phyloP scores from a whole-genome alignment of 2,888 invertebrate genomes.

The Leucophenga montana region DNA sequence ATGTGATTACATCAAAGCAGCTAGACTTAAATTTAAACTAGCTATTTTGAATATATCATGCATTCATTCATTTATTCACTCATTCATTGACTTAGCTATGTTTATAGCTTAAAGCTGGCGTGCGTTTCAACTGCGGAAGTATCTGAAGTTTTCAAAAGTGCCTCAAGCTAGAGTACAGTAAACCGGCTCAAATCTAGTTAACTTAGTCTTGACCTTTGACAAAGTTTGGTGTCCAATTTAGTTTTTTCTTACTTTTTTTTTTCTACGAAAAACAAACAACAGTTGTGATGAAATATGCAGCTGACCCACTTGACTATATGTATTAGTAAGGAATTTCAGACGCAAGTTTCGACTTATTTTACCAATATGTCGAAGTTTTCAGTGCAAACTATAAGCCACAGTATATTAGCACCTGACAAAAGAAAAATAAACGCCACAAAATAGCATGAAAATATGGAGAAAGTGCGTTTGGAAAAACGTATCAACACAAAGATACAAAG shows the following conservation, averaged over 20 bases:
- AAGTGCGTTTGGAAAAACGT: conserved; percentile 8
- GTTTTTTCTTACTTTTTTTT: background rate
- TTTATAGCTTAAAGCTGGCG: no score
- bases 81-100: no score
- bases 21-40: no score
- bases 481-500: no score
- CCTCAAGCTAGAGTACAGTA: background rate
- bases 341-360: background rate
- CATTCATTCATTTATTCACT: no score
- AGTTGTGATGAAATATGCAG: background rate
- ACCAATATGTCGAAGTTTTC: background rate
- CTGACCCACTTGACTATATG: background rate
- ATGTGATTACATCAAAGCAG: no score
- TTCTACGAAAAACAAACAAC: background rate
- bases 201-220: conserved; percentile 7
- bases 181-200: background rate
- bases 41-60: no score
- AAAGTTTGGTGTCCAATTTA: background rate
- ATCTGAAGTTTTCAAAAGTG: no score
- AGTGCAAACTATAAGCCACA: background rate
- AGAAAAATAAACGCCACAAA: background rate
- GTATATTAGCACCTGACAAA: conserved; percentile 22
- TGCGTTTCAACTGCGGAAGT: no score
- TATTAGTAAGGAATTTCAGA: background rate
- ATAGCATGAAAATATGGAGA: conserved; percentile 12